Evolutionary conservation across 1,140 invertebrate genomes (phyloP), one percentile per base, ranked within the genome.

Genomic region (Atopsyche davidsoni): DNA sequence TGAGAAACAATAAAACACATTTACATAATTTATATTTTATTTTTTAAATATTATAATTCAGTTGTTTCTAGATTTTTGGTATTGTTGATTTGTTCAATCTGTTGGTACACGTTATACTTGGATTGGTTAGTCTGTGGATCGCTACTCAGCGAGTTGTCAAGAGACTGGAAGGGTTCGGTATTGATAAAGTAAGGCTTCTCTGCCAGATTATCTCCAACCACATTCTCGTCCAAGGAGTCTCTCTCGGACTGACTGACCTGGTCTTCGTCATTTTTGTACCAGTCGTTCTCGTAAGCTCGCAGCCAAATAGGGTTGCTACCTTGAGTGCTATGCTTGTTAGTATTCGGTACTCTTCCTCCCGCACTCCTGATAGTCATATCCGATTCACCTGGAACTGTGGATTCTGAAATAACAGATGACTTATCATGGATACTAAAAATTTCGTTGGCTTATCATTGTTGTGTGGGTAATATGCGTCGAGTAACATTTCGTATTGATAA

Each of bases 281-380:
- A 95, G 64, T 92, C 89, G 66, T 94, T 94, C 68, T 93, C 89
- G 62, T 93, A 94, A 4, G 89, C 87, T 60, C 91, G 87, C 68
- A 95, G 81, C 92, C 92, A 96, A 59, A 96, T 94, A 0, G 92
- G 92, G 75, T 96, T 96, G 6, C 89, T 92, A 23, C 92, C 92
- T 69, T 94, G 90, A 3, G 87, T 82, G 59, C 89, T 92, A 65
- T 95, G 92, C 64, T 92, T 91, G 67, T 95, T 96, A 2, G 92
- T 95, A 62, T 95, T 95, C 1, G 92, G 92, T 3, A 96, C 89
- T 56, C 86, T 72, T 23, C 82, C 81, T 34, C 80, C 78, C 11
- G 80, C 76, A 58, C 76, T 81, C 48, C 82, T 72, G 14, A 85
- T 82, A 40, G 75, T 77, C 64, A 87, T 80, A 62, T 87, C 83